Evolutionary conservation across 2,113 vertebrate genomes (phyloP), one percentile per base, ranked within the genome.

Genomic region (Heterocephalus glaber): DNA sequence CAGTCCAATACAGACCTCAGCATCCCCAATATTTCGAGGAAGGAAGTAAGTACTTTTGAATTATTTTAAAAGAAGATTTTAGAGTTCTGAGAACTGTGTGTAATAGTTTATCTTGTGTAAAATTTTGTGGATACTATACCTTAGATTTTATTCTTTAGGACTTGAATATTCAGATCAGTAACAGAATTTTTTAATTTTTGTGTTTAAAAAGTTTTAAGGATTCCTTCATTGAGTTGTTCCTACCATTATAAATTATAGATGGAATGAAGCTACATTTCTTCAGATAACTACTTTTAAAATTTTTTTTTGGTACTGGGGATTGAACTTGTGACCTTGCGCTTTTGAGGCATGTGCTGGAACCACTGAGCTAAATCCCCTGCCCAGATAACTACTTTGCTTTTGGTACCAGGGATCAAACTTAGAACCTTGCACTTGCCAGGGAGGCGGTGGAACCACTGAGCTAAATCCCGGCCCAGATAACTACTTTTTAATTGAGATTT

Each of bases 11-110:
- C 92, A 19, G 89, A 93, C 4, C 0, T 96, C 97, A 13, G 5
- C 95, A 89, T 87, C 96, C 5, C 87, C 96, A 66, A 77, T 35
- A 54, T 98, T 98, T 97, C 97, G 94, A 97, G 98, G 98, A 97
- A 98, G 98, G 96, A 99, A 99, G 99, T 99, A 98, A 98, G 99
- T 98, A 96, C 22, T 94, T 96, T 33, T 97, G 30, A 76, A 13
- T 81, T 87, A 89, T 89, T 95, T 96, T 87, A 83, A 89, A 95
- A 84, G 61, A 96, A 95, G 85, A 86, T 3, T 41, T 77, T 86
- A 20, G 22, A 7, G 86, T 88, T 66, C 30, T 49, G 41, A 84
- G 38, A 89, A 88, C 30, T 94, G 0, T 89, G 0, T 89, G 1
- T 87, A 86, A n/a, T 6, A 81, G 0, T 63, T 4, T 87, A 47